Conservation (phyloP, 1,140 invertebrate species). For the Platyscapa corneri region DNA sequence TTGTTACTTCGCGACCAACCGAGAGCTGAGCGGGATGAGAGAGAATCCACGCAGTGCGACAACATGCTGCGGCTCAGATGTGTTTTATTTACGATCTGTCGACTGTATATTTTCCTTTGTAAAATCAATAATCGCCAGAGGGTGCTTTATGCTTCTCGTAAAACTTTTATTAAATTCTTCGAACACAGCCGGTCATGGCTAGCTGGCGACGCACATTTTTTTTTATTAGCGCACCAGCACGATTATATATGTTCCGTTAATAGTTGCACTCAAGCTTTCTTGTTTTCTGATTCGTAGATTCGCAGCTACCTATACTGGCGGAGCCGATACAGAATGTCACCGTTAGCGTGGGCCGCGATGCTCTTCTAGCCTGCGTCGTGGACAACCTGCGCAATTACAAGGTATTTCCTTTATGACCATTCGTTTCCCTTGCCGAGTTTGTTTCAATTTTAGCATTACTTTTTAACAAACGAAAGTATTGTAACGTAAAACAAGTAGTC, state of each 20-base stretch:
- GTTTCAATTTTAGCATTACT: not conserved
- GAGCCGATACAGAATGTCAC: conserved; percentile 95
- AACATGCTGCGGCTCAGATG: conserved; percentile 23
- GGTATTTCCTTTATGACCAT: conserved; percentile 76
- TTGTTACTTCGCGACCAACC: not conserved
- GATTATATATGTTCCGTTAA: not conserved
- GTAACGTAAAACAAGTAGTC: no score
- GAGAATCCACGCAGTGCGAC: not conserved
- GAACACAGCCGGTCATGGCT: not conserved
- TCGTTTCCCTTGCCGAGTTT: not conserved
- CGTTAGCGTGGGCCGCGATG: conserved; percentile 90
- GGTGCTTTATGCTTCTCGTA: conserved; percentile 35
- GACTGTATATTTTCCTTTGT: conserved; percentile 46
- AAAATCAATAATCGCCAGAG: conserved; percentile 49
- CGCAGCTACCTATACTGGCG: conserved; percentile 85
- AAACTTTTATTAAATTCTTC: conserved; percentile 50
- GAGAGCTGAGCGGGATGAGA: not conserved
- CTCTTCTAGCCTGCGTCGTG: conserved; percentile 93
- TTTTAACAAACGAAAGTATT: no score
- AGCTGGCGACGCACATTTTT: no score
- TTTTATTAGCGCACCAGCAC: not conserved
- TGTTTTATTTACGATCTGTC: conserved; percentile 38
- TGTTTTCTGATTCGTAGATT: conserved; percentile 72
- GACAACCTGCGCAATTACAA: conserved; percentile 92
- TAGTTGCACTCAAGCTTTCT: not conserved